Evolutionary conservation across 2,113 vertebrate species (phyloP), one percentile per base, ranked within the genome.

Genomic region (Nothobranchius furzeri): DNA sequence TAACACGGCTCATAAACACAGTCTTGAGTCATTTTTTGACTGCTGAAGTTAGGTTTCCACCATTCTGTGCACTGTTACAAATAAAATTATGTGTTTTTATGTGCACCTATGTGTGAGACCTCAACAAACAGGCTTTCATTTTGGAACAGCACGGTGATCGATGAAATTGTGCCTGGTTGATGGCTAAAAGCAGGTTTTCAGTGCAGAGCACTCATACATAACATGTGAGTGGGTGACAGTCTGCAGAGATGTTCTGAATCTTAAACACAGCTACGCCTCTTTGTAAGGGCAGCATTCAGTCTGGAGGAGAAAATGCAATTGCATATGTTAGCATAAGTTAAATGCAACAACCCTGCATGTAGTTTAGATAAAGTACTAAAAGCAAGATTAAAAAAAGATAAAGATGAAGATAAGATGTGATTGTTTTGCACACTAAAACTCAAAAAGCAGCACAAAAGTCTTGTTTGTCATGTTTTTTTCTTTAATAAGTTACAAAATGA

Each of bases 221-320:
- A 70, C 70, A 50, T 47, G 72, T 72, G 69, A 74, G 76, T 84
- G 79, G 64, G 67, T 50, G 79, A 68, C 83, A 68, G 66, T 73
- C 64, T 50, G 75, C 65, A 66, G 83, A 49, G 70, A 76, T 64
- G 81, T 65, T 71, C 60, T 82, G 82, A 71, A 87, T 84, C 80
- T 75, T 80, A 76, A 85, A 67, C 68, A 70, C 63, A 42, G 61
- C 43, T 55, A 17, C 63, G 64, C 12, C 61, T 81, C 55, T 73
- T 82, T 71, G 62, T 68, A 69, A 79, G 76, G 79, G 61, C 73
- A 71, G 69, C 76, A 56, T 84, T 70, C 70, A 77, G 45, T 51
- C 60, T n/a, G 61, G 9, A 66, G 64, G 13, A 68, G 51, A 67
- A 54, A 68, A 64, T 54, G 56, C 71, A 40, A 37, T 49, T 60